Conservation (phyloP, 2,113 vertebrate genomes). For the Scomber colias region DNA sequence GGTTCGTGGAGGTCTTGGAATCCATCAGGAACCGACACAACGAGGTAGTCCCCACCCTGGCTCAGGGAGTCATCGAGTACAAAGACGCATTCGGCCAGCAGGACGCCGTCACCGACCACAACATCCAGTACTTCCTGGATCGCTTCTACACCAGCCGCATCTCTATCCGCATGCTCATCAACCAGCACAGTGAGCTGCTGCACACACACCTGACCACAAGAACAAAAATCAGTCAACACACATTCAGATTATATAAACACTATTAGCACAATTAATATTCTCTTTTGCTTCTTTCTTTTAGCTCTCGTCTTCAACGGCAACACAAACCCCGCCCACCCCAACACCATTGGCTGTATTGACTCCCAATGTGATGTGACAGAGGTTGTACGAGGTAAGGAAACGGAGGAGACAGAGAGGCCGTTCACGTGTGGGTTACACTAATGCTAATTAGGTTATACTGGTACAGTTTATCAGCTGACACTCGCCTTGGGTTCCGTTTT, state of each 20-base stretch:
- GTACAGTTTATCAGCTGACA: too few species aligned
- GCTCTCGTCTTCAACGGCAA: slow-evolving; percentile 89
- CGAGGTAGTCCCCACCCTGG: slow-evolving; percentile 93
- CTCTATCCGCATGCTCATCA: slow-evolving; percentile 94
- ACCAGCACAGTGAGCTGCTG: slow-evolving; percentile 89
- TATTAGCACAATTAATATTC: not conserved
- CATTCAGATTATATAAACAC: not conserved
- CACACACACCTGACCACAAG: slow-evolving; percentile 15
- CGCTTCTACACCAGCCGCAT: slow-evolving; percentile 95
- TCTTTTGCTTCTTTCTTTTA: slow-evolving; percentile 46
- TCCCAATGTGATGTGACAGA: slow-evolving; percentile 87
- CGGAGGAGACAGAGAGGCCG: not conserved
- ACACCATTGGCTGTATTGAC: slow-evolving; percentile 91
- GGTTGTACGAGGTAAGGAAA: slow-evolving; percentile 86
- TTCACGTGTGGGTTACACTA: too few species aligned
- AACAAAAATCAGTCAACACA: not conserved
- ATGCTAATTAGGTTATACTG: too few species aligned
- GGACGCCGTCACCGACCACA: slow-evolving; percentile 89
- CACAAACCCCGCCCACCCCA: slow-evolving; percentile 89
- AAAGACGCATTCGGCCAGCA: slow-evolving; percentile 86
- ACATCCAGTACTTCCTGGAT: slow-evolving; percentile 94
- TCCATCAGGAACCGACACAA: slow-evolving; percentile 92
- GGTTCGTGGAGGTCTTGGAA: slow-evolving; percentile 88
- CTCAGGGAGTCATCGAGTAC: slow-evolving; percentile 91
- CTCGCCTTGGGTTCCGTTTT: too few species aligned